phyloP scores from a whole-genome alignment of 2,888 invertebrate genomes.

The Ophion ventricosus region DNA sequence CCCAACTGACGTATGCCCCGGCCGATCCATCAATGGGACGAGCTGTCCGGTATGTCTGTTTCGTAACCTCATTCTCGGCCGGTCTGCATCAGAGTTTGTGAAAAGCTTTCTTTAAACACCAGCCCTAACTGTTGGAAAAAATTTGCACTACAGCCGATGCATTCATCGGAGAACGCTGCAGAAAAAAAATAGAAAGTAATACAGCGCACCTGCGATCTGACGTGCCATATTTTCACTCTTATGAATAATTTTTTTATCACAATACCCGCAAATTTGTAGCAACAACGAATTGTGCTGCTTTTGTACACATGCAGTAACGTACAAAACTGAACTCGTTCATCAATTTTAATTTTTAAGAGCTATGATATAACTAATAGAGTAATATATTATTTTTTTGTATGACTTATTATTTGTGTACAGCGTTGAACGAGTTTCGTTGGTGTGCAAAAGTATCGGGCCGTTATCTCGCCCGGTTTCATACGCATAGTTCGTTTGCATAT shows the following conservation, averaged over 20 bases:
- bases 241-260: not conserved
- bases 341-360: too few relatives aligned
- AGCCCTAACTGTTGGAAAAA: conserved; percentile 29
- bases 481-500: too few relatives aligned
- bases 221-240: not conserved
- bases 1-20: conserved; percentile 29
- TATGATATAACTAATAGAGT: too few relatives aligned
- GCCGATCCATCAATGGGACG: conserved; percentile 59
- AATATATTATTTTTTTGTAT: too few relatives aligned
- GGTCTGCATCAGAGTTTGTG: conserved; percentile 10
- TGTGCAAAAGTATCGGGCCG: too few relatives aligned
- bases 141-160: not conserved
- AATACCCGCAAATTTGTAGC: not conserved
- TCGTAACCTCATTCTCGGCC: conserved; percentile 7
- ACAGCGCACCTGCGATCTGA: not conserved
- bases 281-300: not conserved
- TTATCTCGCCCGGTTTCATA: too few relatives aligned
- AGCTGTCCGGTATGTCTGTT: conserved; percentile 37
- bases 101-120: conserved; percentile 28
- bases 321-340: too few relatives aligned
- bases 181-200: not conserved
- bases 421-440: too few relatives aligned
- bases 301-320: not conserved
- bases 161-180: not conserved
- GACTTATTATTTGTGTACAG: too few relatives aligned